A percentile compares a stretch with the other conserved stretches of the same genome.
Conservation (phyloP, 2,888 invertebrate genomes). For the Hipparchia semele region DNA sequence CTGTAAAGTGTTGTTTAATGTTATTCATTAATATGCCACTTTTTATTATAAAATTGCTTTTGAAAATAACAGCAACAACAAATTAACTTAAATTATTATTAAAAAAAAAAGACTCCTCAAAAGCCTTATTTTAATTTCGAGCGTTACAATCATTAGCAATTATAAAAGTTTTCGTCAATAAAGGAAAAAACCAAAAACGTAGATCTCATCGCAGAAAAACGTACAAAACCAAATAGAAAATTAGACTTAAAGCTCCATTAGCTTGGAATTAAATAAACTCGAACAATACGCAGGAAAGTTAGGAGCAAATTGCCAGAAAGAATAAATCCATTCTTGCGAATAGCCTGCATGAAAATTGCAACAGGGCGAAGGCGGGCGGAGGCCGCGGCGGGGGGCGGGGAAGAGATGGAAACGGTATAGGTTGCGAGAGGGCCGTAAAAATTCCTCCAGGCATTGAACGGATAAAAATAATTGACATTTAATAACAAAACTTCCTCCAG, state of each 20-base stretch:
- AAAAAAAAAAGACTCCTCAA: background rate
- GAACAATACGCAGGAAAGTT: conserved; percentile 61
- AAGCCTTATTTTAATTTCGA: background rate
- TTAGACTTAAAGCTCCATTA: conserved; percentile 59
- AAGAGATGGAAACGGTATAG: conserved; percentile 43
- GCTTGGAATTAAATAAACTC: conserved; percentile 67
- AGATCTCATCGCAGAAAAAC: conserved; percentile 19
- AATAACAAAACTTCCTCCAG: too few species aligned
- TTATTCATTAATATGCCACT: too few species aligned
- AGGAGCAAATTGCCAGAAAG: conserved; percentile 74
- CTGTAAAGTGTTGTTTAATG: background rate
- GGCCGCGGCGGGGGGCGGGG: conserved; percentile 19
- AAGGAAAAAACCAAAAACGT: background rate
- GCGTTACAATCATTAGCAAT: background rate
- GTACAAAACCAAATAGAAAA: conserved; percentile 27
- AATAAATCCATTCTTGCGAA: conserved; percentile 75
- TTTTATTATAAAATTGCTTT: background rate
- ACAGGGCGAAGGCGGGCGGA: conserved; percentile 69
- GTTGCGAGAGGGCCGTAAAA: background rate
- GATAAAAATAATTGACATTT: background rate
- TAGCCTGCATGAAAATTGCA: conserved; percentile 80
- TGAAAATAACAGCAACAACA: background rate
- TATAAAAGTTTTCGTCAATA: background rate
- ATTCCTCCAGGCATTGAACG: background rate
- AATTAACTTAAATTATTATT: background rate